Conservation (phyloP, 2,797 vertebrate species). For the Caiman crocodilus region DNA sequence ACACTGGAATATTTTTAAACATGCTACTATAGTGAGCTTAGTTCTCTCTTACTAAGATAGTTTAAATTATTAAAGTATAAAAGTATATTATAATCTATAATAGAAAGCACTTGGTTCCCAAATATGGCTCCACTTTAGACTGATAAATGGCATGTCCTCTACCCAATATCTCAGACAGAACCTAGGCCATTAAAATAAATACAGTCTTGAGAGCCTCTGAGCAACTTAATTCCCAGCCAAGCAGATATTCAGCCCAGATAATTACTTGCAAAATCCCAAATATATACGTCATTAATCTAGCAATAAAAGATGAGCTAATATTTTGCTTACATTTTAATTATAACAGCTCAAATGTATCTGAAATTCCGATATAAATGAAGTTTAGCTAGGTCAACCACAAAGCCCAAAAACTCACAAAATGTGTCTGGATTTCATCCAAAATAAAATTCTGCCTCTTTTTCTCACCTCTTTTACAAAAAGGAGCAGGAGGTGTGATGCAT, state of each 20-base stretch:
- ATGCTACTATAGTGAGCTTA: background rate
- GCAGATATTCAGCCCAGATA: background rate
- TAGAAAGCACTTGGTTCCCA: slow-evolving; percentile 18
- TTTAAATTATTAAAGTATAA: background rate
- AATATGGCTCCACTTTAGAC: background rate
- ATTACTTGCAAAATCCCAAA: slow-evolving; percentile 46
- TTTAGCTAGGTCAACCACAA: background rate
- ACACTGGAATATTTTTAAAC: background rate
- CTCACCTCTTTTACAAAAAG: background rate
- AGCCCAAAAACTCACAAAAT: background rate
- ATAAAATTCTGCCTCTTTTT: background rate
- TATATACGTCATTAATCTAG: background rate
- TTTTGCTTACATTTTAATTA: background rate
- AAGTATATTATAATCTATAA: background rate
- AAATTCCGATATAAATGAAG: slow-evolving; percentile 35
- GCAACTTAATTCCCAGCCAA: background rate
- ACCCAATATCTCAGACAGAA: background rate
- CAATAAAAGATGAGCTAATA: background rate
- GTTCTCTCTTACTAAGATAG: background rate
- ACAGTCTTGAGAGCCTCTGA: background rate
- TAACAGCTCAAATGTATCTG: slow-evolving; percentile 3
- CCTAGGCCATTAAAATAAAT: background rate
- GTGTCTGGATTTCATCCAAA: background rate
- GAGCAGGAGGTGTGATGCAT: background rate
- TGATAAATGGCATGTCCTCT: slow-evolving; percentile 18